A percentile compares a stretch with the other conserved stretches of the same genome.
Evolutionary conservation across 2,888 invertebrate genomes (phyloP).

Genomic region (Endomychus coccineus): DNA sequence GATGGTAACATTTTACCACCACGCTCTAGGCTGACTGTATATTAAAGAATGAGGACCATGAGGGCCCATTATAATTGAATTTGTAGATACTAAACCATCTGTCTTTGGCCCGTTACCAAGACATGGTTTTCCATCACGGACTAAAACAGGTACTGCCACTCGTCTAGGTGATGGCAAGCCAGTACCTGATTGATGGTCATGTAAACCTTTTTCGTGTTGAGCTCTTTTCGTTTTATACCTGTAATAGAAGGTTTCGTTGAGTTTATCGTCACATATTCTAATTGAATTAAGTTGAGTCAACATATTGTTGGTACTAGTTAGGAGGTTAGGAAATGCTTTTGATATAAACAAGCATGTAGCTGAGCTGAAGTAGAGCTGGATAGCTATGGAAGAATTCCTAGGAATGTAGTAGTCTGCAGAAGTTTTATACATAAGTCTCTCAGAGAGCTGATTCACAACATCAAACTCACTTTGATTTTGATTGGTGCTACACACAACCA

Average conservation of each 20-base stretch:
- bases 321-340: no score
- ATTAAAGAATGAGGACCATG: constrained; percentile 42
- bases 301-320: no score
- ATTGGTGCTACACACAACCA: no score
- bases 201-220: constrained; percentile 82
- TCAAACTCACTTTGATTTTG: no score
- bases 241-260: constrained; percentile 23
- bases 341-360: no score
- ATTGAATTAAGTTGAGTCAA: no score
- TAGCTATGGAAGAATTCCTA: no score
- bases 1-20: constrained; percentile 38
- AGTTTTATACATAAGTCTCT: no score
- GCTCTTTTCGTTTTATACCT: constrained; percentile 97
- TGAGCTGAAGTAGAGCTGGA: no score
- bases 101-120: constrained; percentile 46
- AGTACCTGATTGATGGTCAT: constrained; percentile 48
- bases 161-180: constrained; percentile 71
- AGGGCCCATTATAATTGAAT: constrained; percentile 36
- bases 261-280: no score
- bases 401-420: no score
- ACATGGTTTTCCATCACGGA: constrained; percentile 91
- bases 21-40: constrained; percentile 43
- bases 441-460: no score
- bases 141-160: constrained; percentile 90
- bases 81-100: constrained; percentile 33